Percentiles rank a stretch among this genome's conserved stretches.
phyloP scores from a whole-genome alignment of 2,113 vertebrate species.

The Tachysurus fulvidraco region DNA sequence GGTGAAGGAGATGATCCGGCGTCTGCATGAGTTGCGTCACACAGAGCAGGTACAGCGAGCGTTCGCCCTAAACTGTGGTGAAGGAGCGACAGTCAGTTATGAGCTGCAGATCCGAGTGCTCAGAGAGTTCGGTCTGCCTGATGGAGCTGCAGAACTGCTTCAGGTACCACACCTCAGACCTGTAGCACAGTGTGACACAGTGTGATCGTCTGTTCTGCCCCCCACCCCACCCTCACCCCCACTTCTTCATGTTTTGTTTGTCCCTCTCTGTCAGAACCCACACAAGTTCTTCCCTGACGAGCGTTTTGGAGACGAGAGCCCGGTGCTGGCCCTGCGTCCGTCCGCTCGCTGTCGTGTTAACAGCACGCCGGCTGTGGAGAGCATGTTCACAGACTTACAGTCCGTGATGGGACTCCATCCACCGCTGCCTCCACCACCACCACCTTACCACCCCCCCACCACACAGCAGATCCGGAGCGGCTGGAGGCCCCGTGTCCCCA shows the following conservation, averaged over 20 bases:
- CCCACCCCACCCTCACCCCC: no score
- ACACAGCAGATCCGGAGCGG: slow-evolving; percentile 82
- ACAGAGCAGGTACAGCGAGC: slow-evolving; percentile 94
- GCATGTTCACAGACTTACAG: slow-evolving; percentile 94
- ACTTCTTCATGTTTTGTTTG: background rate
- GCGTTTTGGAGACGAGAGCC: slow-evolving; percentile 96
- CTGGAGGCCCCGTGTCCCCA: slow-evolving; percentile 89
- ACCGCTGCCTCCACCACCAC: slow-evolving; percentile 90
- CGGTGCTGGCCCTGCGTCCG: slow-evolving; percentile 88
- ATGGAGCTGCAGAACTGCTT: slow-evolving; percentile 91
- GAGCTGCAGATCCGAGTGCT: slow-evolving; percentile 96
- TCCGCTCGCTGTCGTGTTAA: slow-evolving; percentile 88
- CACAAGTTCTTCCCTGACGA: slow-evolving; percentile 99
- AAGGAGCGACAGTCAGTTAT: slow-evolving; percentile 93
- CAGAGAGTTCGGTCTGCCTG: slow-evolving; percentile 89
- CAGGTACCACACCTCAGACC: slow-evolving; percentile 75
- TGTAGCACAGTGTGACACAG: background rate
- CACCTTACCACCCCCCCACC: slow-evolving; percentile 90
- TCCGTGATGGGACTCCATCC: slow-evolving; percentile 93
- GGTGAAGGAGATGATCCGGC: slow-evolving; percentile 90
- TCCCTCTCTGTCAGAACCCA: slow-evolving; percentile 80
- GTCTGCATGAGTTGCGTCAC: slow-evolving; percentile 91
- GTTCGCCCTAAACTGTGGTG: slow-evolving; percentile 93
- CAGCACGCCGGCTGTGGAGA: slow-evolving; percentile 91
- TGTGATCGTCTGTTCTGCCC: background rate